These are phyloP conservation scores for Agrotis puta DNA, from an alignment of 2,888 invertebrate genomes.

Conservation along the genomic window DNA sequence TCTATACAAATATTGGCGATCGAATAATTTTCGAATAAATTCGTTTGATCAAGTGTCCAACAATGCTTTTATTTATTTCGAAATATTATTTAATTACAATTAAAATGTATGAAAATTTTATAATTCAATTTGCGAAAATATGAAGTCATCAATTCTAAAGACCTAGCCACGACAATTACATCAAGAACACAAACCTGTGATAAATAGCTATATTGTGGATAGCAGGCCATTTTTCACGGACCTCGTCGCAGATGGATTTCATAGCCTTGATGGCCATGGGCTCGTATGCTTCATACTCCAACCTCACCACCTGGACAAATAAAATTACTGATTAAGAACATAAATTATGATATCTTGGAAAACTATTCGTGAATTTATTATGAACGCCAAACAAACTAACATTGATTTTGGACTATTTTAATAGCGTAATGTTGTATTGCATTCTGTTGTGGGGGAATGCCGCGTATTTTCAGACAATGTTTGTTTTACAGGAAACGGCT, in stretches of 20 bases:
- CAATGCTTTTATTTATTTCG: neutral
- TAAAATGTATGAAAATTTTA: neutral
- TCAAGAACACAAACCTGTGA: conserved; percentile 92
- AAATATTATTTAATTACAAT: neutral
- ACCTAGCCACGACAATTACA: neutral
- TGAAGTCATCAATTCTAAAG: too few species aligned
- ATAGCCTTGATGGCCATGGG: conserved; percentile 97
- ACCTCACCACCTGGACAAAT: conserved; percentile 92
- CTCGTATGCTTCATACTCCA: conserved; percentile 98
- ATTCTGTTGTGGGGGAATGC: too few species aligned
- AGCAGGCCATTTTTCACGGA: conserved; percentile 94
- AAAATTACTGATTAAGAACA: neutral
- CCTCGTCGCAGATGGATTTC: conserved; percentile 94
- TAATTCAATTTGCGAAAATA: neutral
- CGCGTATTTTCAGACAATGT: too few species aligned
- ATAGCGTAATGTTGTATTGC: too few species aligned
- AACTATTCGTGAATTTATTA: neutral
- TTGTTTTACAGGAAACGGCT: too few species aligned
- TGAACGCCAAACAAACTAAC: too few species aligned
- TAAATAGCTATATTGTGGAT: conserved; percentile 96
- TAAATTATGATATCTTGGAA: neutral
- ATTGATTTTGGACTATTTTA: too few species aligned
- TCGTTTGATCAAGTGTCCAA: conserved; percentile 15
- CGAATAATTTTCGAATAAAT: neutral
- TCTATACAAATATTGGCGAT: conserved; percentile 20